Percentiles rank a stretch among this genome's conserved stretches.
Conservation (phyloP, 2,797 vertebrate species). For the Mus minutoides region DNA sequence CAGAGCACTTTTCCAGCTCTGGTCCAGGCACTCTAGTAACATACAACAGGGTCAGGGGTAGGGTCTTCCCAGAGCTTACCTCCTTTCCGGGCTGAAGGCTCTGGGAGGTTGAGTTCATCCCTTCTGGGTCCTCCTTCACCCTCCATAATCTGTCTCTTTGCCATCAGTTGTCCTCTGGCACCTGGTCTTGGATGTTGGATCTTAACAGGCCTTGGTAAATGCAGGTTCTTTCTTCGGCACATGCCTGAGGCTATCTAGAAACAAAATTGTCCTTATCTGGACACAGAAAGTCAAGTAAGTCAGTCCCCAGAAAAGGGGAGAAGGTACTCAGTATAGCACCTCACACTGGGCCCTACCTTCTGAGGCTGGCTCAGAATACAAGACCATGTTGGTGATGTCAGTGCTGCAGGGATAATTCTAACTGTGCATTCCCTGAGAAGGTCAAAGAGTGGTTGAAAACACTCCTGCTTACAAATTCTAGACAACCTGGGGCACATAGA, state of each 20-base stretch:
- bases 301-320: rapidly evolving
- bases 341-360: rapidly evolving
- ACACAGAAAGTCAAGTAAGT: background rate
- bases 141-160: background rate
- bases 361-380: background rate
- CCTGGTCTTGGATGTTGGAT: background rate
- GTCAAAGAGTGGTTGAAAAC: background rate
- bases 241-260: background rate
- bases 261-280: background rate
- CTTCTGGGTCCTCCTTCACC: too few relatives aligned
- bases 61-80: too few relatives aligned
- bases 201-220: background rate
- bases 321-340: rapidly evolving
- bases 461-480: background rate
- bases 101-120: too few relatives aligned
- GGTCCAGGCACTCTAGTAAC: too few relatives aligned
- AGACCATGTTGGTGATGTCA: background rate
- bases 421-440: background rate
- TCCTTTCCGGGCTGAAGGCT: background rate
- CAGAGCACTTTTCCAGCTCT: background rate
- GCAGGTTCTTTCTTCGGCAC: rapidly evolving
- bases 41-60: background rate
- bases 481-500: background rate
- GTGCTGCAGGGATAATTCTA: background rate
- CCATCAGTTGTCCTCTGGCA: background rate